Base-by-base conservation (phyloP, 2,888 invertebrate species). In the Drosophila yooni region DNA sequence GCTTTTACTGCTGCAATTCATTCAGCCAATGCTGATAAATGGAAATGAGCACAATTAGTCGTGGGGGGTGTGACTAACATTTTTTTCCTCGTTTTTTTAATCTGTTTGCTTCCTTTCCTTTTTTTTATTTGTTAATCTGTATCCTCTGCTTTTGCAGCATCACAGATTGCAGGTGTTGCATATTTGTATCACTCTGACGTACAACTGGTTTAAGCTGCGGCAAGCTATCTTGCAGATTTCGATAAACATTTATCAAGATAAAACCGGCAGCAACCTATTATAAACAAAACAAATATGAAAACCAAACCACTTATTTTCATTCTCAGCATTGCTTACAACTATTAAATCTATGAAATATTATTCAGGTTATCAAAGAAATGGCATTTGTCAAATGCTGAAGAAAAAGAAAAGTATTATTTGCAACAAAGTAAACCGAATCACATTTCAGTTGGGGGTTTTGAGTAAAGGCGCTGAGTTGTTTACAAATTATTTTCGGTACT, bases 31-130 rank as follows among this genome's bases (percentile, higher is more conserved):
- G 40, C 77, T 87, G 89, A 84, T 84, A 81, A 84, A 84, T 84
- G 81, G 83, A 86, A 89, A 84, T 84, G 87, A 81, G 87, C 66
- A 75, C 89, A 84, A 84, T 84, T 89, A 89, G 84, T 89, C 79
- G 89, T 89, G 89, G 84, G 84, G 84, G 84, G 84, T 87, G 88
- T 85, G 68, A 66, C 74, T 21, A 52, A 46, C 40, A 52, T 34
- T 46, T 46, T 46, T 46, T 15, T 15, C 7, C 0, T 18, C 51
- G 50, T 6, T 40, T 13, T 40, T n/a, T 27, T n/a, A 13, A 43
- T 21, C 21, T 38, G 15, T 11, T 38, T 46, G 50, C 15, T n/a
- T 21, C 21, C 21, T 18, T 38, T 50, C 34, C 15, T 25, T 13
- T 43, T 38, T 29, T 29, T 15, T 18, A 33, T 11, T 33, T 33